phyloP scores from a whole-genome alignment of 2,797 vertebrate genomes.

The Esox lucius region DNA sequence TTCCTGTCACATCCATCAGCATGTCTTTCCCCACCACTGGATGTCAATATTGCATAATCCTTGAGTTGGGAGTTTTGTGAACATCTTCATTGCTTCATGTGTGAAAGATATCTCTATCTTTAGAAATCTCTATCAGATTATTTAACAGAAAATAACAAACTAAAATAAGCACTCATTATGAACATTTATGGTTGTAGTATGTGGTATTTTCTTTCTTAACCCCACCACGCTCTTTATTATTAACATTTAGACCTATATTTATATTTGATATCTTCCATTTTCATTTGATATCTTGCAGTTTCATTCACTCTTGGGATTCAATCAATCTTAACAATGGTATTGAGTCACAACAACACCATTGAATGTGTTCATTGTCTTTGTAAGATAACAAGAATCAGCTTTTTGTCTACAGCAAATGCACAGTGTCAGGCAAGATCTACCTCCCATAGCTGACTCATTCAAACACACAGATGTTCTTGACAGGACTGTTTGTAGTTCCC shows the following conservation, averaged over 20 bases:
- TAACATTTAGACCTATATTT: not conserved
- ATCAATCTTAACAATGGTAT: not conserved
- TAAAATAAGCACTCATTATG: not conserved
- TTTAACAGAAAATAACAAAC: not conserved
- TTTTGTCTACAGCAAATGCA: not conserved
- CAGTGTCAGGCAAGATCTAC: not conserved
- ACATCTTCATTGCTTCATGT: no score
- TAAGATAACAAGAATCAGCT: not conserved
- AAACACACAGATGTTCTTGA: not conserved
- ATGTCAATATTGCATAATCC: not conserved
- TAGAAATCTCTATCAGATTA: not conserved
- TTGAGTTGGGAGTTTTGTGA: not conserved
- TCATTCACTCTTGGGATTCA: slow-evolving; percentile 1
- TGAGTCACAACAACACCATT: not conserved
- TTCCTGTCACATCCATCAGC: no score
- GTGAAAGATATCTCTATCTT: not conserved
- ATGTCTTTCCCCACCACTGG: not conserved
- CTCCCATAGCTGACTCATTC: not conserved
- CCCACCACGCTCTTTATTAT: not conserved
- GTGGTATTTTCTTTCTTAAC: not conserved
- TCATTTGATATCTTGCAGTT: not conserved
- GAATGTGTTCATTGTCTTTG: not conserved
- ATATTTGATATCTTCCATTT: not conserved
- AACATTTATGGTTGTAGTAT: not conserved
- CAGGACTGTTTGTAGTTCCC: not conserved